A percentile compares a stretch with the other conserved stretches of the same genome.
phyloP scores from a whole-genome alignment of 2,113 vertebrate genomes.

The Tinamus guttatus region DNA sequence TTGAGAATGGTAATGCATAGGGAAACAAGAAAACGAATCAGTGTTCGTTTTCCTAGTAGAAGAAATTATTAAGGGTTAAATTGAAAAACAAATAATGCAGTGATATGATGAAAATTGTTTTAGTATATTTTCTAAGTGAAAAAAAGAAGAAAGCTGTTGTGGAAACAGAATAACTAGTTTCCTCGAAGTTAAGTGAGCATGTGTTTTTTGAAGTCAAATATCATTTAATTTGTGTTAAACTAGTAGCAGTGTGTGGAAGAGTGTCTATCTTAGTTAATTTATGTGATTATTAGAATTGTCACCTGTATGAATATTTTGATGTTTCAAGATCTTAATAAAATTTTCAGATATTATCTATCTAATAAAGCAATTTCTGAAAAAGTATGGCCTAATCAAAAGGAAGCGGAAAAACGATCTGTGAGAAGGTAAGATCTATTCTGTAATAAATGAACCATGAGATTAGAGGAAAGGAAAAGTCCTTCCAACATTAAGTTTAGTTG shows the following conservation, averaged over 20 bases:
- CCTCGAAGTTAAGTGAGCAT: neutral
- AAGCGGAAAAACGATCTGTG: slow-evolving; percentile 76
- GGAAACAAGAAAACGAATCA: neutral
- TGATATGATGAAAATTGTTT: neutral
- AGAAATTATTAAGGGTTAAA: neutral
- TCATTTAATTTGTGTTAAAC: neutral
- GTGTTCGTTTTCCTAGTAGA: neutral
- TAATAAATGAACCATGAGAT: neutral
- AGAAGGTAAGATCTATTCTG: slow-evolving; percentile 83
- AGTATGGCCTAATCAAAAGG: slow-evolving; percentile 83
- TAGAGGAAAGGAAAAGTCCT: neutral
- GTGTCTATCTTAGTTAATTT: neutral
- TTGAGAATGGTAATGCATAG: neutral
- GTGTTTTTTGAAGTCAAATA: neutral
- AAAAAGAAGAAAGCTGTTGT: neutral
- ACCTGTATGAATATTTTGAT: neutral
- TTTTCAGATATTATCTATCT: slow-evolving; percentile 79
- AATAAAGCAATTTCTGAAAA: slow-evolving; percentile 83
- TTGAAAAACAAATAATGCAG: neutral
- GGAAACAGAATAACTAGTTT: neutral
- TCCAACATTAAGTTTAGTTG: neutral
- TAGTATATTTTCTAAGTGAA: neutral
- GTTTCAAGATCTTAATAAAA: slow-evolving; percentile 47
- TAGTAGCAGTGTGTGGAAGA: neutral
- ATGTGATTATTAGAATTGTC: neutral